Conservation (phyloP, 2,797 vertebrate genomes). For the Leucoraja ocellata region DNA sequence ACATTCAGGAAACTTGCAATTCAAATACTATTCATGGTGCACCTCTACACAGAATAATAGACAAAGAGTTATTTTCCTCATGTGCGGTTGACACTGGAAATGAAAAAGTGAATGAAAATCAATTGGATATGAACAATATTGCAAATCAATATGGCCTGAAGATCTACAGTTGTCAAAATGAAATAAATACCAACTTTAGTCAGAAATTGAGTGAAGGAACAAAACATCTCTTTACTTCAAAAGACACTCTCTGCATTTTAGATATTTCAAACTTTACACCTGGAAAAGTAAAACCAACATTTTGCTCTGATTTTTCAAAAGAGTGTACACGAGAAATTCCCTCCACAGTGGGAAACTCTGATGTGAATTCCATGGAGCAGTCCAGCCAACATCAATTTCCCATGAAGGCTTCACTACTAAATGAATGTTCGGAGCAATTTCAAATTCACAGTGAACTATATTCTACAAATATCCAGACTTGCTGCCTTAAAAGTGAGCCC, state of each 20-base stretch:
- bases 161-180: slow-evolving; percentile 79
- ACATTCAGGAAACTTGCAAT: not conserved
- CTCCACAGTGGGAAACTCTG: slow-evolving; percentile 74
- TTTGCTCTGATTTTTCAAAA: slow-evolving; percentile 89
- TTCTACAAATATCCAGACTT: slow-evolving; percentile 72
- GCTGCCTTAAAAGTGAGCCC: slow-evolving; percentile 42
- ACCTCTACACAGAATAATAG: not conserved
- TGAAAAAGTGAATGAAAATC: not conserved
- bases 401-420: not conserved
- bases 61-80: not conserved
- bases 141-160: slow-evolving; percentile 91
- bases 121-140: slow-evolving; percentile 84
- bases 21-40: not conserved
- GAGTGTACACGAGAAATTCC: slow-evolving; percentile 92
- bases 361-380: slow-evolving; percentile 60
- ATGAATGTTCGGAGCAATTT: not conserved
- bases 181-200: slow-evolving; percentile 91
- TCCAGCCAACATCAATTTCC: slow-evolving; percentile 62
- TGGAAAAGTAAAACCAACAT: slow-evolving; percentile 94
- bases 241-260: slow-evolving; percentile 93
- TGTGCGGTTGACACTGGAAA: not conserved
- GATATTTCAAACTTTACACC: slow-evolving; percentile 99
- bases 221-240: slow-evolving; percentile 85
- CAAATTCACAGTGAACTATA: slow-evolving; percentile 51
- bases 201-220: slow-evolving; percentile 97